Evolutionary conservation across 30 jellyfish, hydroid and myxozoan genomes (phyloP).

Genomic region (Hydractinia symbiolongicarpus): DNA sequence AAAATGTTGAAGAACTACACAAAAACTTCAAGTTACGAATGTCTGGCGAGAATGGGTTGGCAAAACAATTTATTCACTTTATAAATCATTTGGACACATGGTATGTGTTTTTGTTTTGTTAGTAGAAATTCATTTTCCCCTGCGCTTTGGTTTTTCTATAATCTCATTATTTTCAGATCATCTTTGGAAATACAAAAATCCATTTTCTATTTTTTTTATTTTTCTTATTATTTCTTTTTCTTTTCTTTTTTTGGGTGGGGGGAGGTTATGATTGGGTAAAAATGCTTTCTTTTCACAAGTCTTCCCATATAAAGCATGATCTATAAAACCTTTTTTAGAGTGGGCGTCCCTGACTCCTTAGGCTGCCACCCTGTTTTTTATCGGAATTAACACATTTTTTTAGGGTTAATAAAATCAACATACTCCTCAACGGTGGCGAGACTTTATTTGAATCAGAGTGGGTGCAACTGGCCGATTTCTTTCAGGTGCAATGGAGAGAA

Average conservation of each 20-base stretch:
- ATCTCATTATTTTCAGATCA: too few relatives aligned
- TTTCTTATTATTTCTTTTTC: not conserved
- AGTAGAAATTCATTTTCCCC: not conserved
- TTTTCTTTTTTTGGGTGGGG: not conserved
- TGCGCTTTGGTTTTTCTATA: too few relatives aligned
- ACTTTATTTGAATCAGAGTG: conserved; percentile 83
- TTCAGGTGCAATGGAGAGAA: conserved; percentile 80
- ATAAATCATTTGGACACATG: conserved; percentile 55
- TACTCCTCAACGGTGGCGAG: conserved; percentile 60
- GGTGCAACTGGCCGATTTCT: conserved; percentile 74
- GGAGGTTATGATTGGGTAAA: not conserved
- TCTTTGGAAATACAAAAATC: too few relatives aligned
- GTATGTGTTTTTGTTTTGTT: conserved; percentile 35
- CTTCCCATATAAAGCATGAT: too few relatives aligned
- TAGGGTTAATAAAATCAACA: conserved; percentile 61
- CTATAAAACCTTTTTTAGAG: too few relatives aligned
- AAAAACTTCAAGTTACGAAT: conserved; percentile 52
- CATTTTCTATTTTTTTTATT: too few relatives aligned
- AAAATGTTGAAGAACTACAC: conserved; percentile 61
- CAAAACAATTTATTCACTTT: conserved; percentile 59
- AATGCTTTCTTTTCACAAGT: too few relatives aligned
- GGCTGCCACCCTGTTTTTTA: too few relatives aligned
- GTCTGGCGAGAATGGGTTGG: conserved; percentile 97
- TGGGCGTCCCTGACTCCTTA: too few relatives aligned
- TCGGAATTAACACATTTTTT: not conserved